Evolutionary conservation across 1,140 invertebrate genomes (phyloP), one percentile per base, ranked within the genome.

Genomic region (Dolichoris vasculosae): DNA sequence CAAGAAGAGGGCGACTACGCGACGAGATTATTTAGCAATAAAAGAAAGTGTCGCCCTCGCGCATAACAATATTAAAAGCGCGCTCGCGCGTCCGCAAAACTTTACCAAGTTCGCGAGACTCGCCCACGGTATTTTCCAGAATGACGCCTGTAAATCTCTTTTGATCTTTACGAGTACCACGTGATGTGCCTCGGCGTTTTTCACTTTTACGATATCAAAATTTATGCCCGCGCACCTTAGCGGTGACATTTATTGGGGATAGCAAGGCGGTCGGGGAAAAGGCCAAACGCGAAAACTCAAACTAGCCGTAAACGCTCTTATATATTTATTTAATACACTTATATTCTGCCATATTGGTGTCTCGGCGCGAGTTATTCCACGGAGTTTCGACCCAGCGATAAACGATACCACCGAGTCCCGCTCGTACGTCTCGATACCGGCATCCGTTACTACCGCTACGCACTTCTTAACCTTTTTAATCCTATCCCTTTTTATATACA

Each of bases 181-280:
- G 59, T 84, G 83, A 78, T 59, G 64, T 43, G 75, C 59, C 59
- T n/a, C 17, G 48, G 77, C 84, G 73, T 82, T 86, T 86, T 86
- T 86, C 84, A 86, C 84, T 86, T 86, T 86, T 86, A 86, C 84
- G 84, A 86, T 86, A 86, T 86, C 84, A 59, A 86, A 86, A 86
- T 86, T 86, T 86, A 86, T 86, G 80, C 84, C 80, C 51, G 48
- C 51, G 84, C 79, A 67, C 79, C 78, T 82, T 76, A 76, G 78
- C 79, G 67, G 23, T 51, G 84, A 82, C 84, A 48, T 85, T 85
- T 85, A 85, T 81, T 59, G 84, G 63, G 59, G 46, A 30, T 38
- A 20, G 30, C 76, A 51, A 32, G 32, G 48, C 76, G 15, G 11
- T n/a, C 23, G 51, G 71, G 71, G 51, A 83, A 43, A 76, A 35